Evolutionary conservation across 2,888 invertebrate genomes (phyloP), one percentile per base, ranked within the genome.

Genomic region (Gortyna flavago): DNA sequence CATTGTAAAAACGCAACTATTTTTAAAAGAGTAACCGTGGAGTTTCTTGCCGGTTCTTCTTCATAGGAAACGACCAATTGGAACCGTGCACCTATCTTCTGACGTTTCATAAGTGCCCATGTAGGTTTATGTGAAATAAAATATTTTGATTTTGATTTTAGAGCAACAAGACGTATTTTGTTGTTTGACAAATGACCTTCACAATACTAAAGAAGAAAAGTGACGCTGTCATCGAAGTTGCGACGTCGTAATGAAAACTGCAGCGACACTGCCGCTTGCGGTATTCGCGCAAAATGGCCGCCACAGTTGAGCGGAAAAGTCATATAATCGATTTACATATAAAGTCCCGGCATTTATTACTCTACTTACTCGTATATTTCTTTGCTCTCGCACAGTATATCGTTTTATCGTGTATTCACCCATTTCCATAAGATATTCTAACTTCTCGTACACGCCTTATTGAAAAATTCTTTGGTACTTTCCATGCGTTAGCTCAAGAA

Each of bases 361-460:
- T 7, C 35, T 59, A n/a, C n/a, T n/a, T n/a, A n/a, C n/a, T n/a
- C n/a, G n/a, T n/a, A 59, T 51, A 51, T 29, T 18, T 25, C 48
- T 35, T 13, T 16, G 48, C 16, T 3, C 18, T 71, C 38, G n/a
- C 72, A 57, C 72, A 72, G 2, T 64, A 64, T 57, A 65, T n/a
- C 54, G 11, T n/a, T 70, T 69, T 69, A 57, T 71, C 71, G n/a
- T 7, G 5, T 21, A 61, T 41, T 11, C 51, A 25, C 16, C 21
- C 35, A 65, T 38, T 80, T 67, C 62, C 32, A n/a, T 44, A 68
- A n/a, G 4, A 74, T 74, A 74, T 79, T 51, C 38, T 38, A 41
- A 59, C 38, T 38, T 38, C 38, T 38, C 41, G 61, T 21, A 13
- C 29, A 41, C 61, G 25, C 7, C 35, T 54, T 44, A 67, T 80